These are phyloP conservation scores for Epirrita christyi DNA, from an alignment of 2,888 invertebrate genomes.

Conservation along the genomic window DNA sequence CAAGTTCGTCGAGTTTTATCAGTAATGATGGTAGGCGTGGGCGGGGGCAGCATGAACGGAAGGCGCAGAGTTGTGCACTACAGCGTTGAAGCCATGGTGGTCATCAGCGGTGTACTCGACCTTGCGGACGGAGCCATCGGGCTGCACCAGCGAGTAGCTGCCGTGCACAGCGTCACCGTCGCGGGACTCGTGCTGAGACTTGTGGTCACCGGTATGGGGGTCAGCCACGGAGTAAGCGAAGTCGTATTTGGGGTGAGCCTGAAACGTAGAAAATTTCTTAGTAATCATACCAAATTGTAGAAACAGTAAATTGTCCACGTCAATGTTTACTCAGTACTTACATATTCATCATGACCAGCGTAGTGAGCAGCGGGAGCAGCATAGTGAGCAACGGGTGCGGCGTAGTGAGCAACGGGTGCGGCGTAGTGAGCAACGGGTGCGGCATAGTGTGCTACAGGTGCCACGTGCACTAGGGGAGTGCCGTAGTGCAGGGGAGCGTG, in stretches of 20 bases:
- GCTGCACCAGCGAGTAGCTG: constrained; percentile 83
- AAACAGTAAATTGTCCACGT: not conserved
- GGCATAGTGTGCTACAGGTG: constrained; percentile 49
- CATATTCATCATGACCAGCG: constrained; percentile 48
- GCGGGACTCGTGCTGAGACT: constrained; percentile 80
- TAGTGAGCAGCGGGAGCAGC: not conserved
- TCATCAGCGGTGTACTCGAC: constrained; percentile 76
- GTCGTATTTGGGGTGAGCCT: constrained; percentile 74
- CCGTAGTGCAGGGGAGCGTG: constrained; percentile 40
- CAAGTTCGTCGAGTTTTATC: constrained; percentile 37
- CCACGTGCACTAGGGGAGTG: constrained; percentile 43
- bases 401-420: constrained; percentile 45
- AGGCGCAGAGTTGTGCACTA: constrained; percentile 75
- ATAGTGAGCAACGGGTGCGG: constrained; percentile 1
- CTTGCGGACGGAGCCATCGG: constrained; percentile 78
- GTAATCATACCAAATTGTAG: not conserved
- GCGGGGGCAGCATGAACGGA: constrained; percentile 65
- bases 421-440: constrained; percentile 48
- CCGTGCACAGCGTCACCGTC: constrained; percentile 85
- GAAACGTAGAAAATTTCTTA: constrained; percentile 5
- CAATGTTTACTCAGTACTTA: constrained; percentile 31
- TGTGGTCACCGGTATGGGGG: constrained; percentile 84
- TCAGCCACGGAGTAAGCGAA: constrained; percentile 83
- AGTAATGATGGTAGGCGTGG: constrained; percentile 62
- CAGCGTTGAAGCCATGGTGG: constrained; percentile 71